Conservation (phyloP, 2,797 vertebrate genomes). For the Urosaurus nigricauda region DNA sequence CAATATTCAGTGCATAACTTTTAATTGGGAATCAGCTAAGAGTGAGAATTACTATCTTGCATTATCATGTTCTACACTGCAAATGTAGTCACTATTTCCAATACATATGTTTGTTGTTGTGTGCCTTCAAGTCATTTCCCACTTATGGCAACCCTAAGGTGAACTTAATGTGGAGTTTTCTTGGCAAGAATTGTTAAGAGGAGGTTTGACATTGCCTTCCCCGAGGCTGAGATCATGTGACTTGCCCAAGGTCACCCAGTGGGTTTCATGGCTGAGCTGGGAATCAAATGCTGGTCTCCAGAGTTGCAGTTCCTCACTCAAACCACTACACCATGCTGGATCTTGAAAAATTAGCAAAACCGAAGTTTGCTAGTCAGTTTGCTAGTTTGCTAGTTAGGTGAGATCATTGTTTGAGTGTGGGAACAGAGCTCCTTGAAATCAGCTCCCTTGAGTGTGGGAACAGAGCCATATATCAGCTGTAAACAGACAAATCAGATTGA, state of each 20-base stretch:
- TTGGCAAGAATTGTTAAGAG: no score
- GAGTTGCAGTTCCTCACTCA: no score
- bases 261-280: no score
- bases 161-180: no score
- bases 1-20: neutral
- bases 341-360: neutral
- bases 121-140: no score
- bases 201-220: no score
- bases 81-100: slow-evolving; percentile 3
- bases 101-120: neutral
- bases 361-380: slow-evolving; percentile 1
- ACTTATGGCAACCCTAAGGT: no score
- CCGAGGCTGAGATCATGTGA: no score
- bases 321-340: no score
- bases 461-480: slow-evolving; percentile 5
- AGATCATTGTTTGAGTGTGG: slow-evolving; percentile 2
- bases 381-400: neutral
- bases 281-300: no score
- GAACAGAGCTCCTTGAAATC: neutral
- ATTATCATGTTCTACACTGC: neutral
- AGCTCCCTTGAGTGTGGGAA: slow-evolving; percentile 25
- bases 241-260: no score
- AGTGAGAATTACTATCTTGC: neutral
- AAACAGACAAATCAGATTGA: neutral
- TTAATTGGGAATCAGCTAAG: neutral